A percentile compares a stretch with the other conserved stretches of the same genome.
These are phyloP conservation scores for Marmota flaviventris DNA, from an alignment of 2,113 vertebrate species.

Conservation along the genomic window DNA sequence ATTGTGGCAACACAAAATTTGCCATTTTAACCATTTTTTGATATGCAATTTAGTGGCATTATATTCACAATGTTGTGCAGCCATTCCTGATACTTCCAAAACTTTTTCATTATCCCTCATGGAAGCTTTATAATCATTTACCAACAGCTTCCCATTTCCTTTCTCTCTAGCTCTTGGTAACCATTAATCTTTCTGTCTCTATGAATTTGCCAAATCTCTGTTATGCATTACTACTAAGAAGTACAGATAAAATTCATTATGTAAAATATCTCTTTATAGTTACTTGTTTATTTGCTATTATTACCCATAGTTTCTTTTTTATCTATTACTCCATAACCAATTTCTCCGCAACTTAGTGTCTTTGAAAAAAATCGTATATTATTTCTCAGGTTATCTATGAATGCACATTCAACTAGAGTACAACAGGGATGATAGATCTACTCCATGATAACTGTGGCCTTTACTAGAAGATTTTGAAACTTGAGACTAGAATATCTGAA, in stretches of 20 bases:
- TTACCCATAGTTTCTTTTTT: neutral
- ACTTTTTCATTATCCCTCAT: neutral
- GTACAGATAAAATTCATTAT: conserved; percentile 2
- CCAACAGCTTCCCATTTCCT: neutral
- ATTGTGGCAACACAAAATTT: neutral
- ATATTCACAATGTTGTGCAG: neutral
- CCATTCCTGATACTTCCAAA: neutral
- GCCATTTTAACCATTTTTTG: neutral
- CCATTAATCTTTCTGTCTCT: conserved; percentile 6
- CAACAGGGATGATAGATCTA: neutral
- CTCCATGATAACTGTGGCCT: neutral
- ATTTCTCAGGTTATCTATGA: conserved; percentile 9
- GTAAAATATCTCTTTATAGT: conserved; percentile 4
- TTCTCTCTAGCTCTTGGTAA: neutral
- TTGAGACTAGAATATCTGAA: neutral
- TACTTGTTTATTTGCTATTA: neutral
- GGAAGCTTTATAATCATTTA: neutral
- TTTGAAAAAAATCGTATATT: neutral
- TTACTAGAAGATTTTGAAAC: neutral
- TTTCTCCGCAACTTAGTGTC: neutral
- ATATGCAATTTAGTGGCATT: conserved; percentile 14
- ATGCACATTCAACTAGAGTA: neutral
- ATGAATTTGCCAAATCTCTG: neutral
- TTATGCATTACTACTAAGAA: conserved; percentile 13
- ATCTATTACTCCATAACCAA: neutral